Evolutionary conservation across 2,797 vertebrate species (phyloP).

Genomic region (Pangasius macronema): DNA sequence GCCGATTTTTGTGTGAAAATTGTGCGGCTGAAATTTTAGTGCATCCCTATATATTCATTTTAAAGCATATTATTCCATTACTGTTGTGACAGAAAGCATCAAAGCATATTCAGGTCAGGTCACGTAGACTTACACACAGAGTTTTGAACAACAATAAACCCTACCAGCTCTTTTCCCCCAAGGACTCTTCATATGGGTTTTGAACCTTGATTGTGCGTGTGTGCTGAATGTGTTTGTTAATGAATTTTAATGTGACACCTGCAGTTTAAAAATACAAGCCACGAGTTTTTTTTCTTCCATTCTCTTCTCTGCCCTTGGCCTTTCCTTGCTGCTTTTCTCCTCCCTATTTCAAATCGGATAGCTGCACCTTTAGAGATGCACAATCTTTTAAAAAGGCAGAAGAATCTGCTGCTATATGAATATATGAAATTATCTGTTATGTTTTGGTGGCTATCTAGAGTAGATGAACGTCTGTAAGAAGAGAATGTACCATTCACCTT

Average conservation of each 20-base stretch:
- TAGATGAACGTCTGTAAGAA: not conserved
- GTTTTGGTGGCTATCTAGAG: not conserved
- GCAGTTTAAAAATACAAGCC: conserved; percentile 47
- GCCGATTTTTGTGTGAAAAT: too few species aligned
- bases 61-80: not conserved
- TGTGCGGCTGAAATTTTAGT: not conserved
- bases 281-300: not conserved
- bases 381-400: not conserved
- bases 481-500: not conserved
- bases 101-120: conserved; percentile 55
- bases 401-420: not conserved
- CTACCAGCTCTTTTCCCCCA: conserved; percentile 24
- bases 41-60: not conserved
- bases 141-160: conserved; percentile 26
- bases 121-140: conserved; percentile 2
- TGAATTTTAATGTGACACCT: conserved; percentile 68
- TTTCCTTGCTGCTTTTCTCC: conserved; percentile 14
- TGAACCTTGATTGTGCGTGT: conserved; percentile 38
- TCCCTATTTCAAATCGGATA: conserved; percentile 54
- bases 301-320: not conserved
- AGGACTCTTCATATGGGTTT: conserved; percentile 37
- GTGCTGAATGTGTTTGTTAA: conserved; percentile 60
- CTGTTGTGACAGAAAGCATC: not conserved
- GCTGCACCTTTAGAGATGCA: conserved; percentile 59
- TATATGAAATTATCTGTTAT: not conserved